Base-by-base conservation (phyloP, 2,888 invertebrate species). In the Gisinianus flammeolus region DNA sequence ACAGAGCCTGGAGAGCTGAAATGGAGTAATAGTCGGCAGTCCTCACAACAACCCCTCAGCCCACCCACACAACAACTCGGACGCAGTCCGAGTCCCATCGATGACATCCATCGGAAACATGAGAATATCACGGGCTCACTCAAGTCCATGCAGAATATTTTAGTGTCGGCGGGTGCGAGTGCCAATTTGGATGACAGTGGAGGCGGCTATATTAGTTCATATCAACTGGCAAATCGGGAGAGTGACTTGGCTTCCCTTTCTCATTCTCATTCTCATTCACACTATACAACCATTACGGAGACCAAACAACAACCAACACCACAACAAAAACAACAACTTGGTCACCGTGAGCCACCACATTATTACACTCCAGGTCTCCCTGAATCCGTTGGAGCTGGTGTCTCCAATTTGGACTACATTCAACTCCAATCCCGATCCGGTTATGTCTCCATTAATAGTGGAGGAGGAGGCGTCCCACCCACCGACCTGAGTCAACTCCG, bases 101-200 rank as follows among this genome's bases (percentile, higher is more conserved):
- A 84, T 19, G 75, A 81, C 12, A 64, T 81, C 10, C 91, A 87
- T 76, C 85, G 88, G 80, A 89, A 89, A 67, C 89, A 88, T 75
- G 88, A 89, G 22, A 89, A 88, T 44, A 88, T 91, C 1, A 91
- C 91, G 0, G 92, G 91, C 83, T 91, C 91, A 26, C 88, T 91
- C 87, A 85, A 90, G 85, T 90, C 91, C n/a, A 89, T 89, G 86
- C 91, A 91, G 62, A 86, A 90, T 22, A 85, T 85, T 71, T 77
- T 85, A 52, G 81, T 83, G 16, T 80, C 83, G n/a, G 85, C 84
- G 12, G 83, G 82, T 56, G 82, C 84, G 0, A 77, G 78, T 64
- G 24, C 80, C 24, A 67, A n/a, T 19, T 1, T 28, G 5, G 30
- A 67, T 24, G n/a, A 62, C 0, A 22, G 56, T 24, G 16, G 69